A percentile compares a stretch with the other conserved stretches of the same genome.
These are phyloP conservation scores for Aromia moschata DNA, from an alignment of 2,888 invertebrate species.

Conservation along the genomic window DNA sequence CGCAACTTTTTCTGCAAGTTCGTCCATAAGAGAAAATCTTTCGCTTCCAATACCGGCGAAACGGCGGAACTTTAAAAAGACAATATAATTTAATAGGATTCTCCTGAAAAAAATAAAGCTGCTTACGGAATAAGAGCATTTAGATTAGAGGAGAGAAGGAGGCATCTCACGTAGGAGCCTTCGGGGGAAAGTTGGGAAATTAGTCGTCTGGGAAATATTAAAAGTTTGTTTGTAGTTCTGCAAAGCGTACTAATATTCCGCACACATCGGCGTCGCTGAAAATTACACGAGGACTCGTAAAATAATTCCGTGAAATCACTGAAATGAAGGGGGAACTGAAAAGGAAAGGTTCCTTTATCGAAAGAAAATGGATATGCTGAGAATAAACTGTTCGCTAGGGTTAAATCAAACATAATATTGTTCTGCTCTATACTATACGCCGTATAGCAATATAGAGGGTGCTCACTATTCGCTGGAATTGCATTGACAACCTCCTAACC, in stretches of 20 bases:
- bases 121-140: slow-evolving; percentile 25
- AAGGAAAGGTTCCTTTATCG: no score
- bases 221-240: slow-evolving; percentile 32
- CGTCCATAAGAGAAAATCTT: background rate
- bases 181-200: slow-evolving; percentile 21
- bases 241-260: slow-evolving; percentile 25
- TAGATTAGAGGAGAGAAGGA: slow-evolving; percentile 21
- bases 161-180: slow-evolving; percentile 20
- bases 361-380: no score
- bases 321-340: no score
- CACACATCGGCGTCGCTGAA: slow-evolving; percentile 19
- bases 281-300: slow-evolving; percentile 16
- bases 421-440: no score
- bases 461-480: no score
- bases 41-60: background rate
- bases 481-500: no score
- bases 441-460: no score
- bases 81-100: slow-evolving; percentile 23
- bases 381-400: no score
- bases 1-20: no score
- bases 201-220: slow-evolving; percentile 30
- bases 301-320: slow-evolving; percentile 18
- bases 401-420: no score
- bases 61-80: slow-evolving; percentile 7
- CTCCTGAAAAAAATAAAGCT: slow-evolving; percentile 12